Evolutionary conservation across 30 jellyfish, hydroid and myxozoan genomes (phyloP).

Genomic region (Aurelia aurita complex sp. Pacific): DNA sequence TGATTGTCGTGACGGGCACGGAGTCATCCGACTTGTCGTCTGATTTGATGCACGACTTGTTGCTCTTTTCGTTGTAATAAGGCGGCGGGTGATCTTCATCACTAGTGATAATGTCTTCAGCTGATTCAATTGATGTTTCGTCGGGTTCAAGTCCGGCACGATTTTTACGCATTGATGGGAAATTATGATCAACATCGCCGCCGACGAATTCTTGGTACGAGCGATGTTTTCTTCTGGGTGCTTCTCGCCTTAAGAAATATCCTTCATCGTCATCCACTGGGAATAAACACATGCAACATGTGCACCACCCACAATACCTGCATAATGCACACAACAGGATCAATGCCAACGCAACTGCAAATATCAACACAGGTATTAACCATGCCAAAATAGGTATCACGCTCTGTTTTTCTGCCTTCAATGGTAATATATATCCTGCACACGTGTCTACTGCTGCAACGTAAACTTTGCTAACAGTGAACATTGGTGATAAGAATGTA

Average conservation of each 20-base stretch:
- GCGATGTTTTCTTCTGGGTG: constrained; percentile 21
- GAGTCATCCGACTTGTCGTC: constrained; percentile 4
- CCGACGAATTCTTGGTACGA: constrained; percentile 55
- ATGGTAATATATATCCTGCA: constrained; percentile 42
- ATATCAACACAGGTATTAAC: constrained; percentile 50
- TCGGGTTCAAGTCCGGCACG: constrained; percentile 56
- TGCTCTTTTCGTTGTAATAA: neutral
- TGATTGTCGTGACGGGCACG: constrained; percentile 39
- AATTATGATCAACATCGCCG: constrained; percentile 16
- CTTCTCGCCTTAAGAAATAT: constrained; percentile 47
- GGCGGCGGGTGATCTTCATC: constrained; percentile 19
- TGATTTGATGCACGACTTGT: neutral
- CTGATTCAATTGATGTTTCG: constrained; percentile 52
- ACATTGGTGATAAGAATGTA: constrained; percentile 35
- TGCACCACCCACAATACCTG: constrained; percentile 51
- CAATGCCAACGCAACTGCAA: constrained; percentile 51
- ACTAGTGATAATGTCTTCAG: constrained; percentile 30
- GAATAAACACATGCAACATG: constrained; percentile 50
- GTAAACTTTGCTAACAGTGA: constrained; percentile 18
- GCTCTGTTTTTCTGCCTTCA: constrained; percentile 18
- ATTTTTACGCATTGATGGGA: constrained; percentile 54
- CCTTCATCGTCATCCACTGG: constrained; percentile 62
- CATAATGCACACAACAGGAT: constrained; percentile 37
- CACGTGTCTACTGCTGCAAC: constrained; percentile 53
- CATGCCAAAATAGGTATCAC: constrained; percentile 51